These are phyloP conservation scores for Cherax quadricarinatus DNA, from an alignment of 1,140 invertebrate species.

Conservation along the genomic window DNA sequence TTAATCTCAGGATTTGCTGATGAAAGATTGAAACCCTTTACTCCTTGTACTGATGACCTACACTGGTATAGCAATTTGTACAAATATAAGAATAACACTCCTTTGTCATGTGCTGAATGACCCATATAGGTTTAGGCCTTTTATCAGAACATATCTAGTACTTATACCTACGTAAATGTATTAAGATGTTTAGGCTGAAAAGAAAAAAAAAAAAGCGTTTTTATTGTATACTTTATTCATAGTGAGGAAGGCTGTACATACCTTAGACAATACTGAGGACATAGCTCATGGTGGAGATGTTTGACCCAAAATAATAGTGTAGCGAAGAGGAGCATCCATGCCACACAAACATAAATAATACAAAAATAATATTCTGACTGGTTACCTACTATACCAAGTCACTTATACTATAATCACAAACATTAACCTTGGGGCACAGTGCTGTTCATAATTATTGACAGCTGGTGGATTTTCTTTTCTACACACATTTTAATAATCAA, in stretches of 20 bases:
- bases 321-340: constrained; percentile 14
- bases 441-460: background rate
- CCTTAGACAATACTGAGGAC: constrained; percentile 33
- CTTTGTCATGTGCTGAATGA: too few species aligned
- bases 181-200: too few species aligned
- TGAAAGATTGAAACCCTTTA: too few species aligned
- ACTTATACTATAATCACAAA: constrained; percentile 7
- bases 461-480: background rate
- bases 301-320: constrained; percentile 29
- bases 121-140: too few species aligned
- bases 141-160: too few species aligned
- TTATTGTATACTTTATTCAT: constrained; percentile 57
- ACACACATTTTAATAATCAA: background rate
- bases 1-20: too few species aligned
- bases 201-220: background rate
- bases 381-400: background rate
- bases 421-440: constrained; percentile 4
- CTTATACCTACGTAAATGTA: too few species aligned
- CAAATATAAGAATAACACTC: too few species aligned
- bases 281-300: constrained; percentile 33
- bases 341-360: constrained; percentile 62
- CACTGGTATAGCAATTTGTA: too few species aligned
- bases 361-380: constrained; percentile 46
- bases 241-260: constrained; percentile 63
- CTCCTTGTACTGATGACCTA: too few species aligned